Conservation (phyloP, 2,888 invertebrate species). For the Leucophora obtusa region DNA sequence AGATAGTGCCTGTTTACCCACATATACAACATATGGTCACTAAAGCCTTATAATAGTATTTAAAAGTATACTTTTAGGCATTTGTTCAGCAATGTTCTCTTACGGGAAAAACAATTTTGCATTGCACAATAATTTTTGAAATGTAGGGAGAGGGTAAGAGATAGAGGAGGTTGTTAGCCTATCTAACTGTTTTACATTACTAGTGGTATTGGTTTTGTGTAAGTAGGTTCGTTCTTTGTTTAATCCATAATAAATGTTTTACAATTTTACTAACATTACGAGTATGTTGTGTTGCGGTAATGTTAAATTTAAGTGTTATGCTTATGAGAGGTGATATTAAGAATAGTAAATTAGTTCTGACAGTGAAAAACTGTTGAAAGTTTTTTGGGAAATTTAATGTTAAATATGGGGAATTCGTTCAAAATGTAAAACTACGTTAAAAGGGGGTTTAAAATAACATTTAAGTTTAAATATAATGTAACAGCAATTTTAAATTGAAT, state of each 20-base stretch:
- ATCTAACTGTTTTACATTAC: too few relatives aligned
- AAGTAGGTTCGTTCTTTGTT: background rate
- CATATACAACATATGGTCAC: conserved; percentile 29
- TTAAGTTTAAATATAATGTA: too few relatives aligned
- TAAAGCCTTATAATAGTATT: conserved; percentile 49
- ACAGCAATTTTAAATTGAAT: too few relatives aligned
- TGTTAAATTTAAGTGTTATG: background rate
- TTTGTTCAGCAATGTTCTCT: background rate
- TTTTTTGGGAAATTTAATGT: background rate
- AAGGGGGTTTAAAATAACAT: too few relatives aligned
- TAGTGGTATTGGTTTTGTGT: background rate
- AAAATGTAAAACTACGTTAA: too few relatives aligned
- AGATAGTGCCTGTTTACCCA: background rate
- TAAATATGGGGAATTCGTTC: background rate
- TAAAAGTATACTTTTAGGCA: conserved; percentile 53
- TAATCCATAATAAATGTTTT: conserved; percentile 40
- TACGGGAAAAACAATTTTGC: conserved; percentile 9
- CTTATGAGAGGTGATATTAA: background rate
- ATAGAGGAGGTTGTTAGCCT: background rate
- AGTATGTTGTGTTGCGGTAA: conserved; percentile 21
- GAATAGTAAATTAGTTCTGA: conserved; percentile 2
- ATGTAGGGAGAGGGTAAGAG: background rate
- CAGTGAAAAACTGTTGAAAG: background rate
- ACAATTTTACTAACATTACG: conserved; percentile 33
- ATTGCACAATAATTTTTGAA: background rate